Evolutionary conservation across 2,888 invertebrate genomes (phyloP).

Genomic region (Himalopsyche anomala): DNA sequence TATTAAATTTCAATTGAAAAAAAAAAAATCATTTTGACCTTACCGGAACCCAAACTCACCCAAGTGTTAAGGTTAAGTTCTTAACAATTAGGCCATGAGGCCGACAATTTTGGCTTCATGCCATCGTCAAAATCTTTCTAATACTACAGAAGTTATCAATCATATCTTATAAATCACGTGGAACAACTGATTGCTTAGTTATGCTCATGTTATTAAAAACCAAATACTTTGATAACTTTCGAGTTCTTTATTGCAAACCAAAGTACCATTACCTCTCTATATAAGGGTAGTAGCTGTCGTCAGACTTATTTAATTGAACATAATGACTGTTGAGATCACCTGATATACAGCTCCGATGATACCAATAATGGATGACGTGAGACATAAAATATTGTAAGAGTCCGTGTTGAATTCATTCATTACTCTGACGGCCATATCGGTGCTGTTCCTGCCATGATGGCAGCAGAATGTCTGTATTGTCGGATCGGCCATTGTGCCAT

Average conservation of each 20-base stretch:
- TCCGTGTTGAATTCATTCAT: slow-evolving; percentile 86
- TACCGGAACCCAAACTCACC: too few species aligned
- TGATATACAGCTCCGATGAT: slow-evolving; percentile 87
- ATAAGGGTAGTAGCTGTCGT: neutral
- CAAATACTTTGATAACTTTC: neutral
- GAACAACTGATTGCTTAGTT: too few species aligned
- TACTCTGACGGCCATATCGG: slow-evolving; percentile 80
- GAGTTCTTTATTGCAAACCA: neutral
- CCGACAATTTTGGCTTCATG: too few species aligned
- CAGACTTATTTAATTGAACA: neutral
- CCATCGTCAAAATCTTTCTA: too few species aligned
- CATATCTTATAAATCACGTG: too few species aligned
- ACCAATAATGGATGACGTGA: slow-evolving; percentile 84
- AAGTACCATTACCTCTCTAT: neutral
- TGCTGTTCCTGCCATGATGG: slow-evolving; percentile 81
- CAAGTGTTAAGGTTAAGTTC: too few species aligned
- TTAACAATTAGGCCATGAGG: too few species aligned
- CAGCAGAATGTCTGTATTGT: slow-evolving; percentile 91
- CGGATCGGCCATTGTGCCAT: slow-evolving; percentile 83
- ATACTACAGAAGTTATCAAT: too few species aligned
- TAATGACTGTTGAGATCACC: slow-evolving; percentile 71
- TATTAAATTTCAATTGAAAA: too few species aligned
- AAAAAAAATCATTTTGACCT: too few species aligned
- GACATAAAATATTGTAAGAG: slow-evolving; percentile 84
- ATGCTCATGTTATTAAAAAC: too few species aligned